Evolutionary conservation across 2,113 vertebrate genomes (phyloP).

Genomic region (Neolamprologus kungweensis): DNA sequence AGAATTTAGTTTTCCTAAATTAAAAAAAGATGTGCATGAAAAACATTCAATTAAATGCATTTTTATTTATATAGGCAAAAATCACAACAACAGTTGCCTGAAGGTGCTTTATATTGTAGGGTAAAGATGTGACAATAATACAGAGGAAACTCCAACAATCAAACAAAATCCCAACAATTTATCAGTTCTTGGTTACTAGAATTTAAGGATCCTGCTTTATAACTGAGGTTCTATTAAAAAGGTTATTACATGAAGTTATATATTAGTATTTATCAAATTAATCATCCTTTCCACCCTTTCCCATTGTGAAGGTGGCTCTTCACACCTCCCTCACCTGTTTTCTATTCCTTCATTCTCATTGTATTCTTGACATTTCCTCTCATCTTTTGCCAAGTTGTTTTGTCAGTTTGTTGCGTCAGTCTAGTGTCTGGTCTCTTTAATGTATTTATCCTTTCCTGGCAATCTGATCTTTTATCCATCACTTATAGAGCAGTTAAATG

Average conservation of each 20-base stretch:
- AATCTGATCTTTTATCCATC: neutral
- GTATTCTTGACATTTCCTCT: neutral
- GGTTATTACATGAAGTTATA: neutral
- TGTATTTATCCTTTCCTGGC: neutral
- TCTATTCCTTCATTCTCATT: neutral
- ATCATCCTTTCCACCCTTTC: neutral
- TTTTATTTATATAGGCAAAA: neutral
- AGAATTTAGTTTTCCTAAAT: neutral
- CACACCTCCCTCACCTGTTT: neutral
- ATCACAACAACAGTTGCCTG: neutral
- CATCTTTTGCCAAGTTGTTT: neutral
- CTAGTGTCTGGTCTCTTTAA: neutral
- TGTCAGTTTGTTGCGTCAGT: neutral
- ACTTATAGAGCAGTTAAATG: neutral
- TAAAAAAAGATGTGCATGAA: neutral
- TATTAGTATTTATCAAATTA: neutral
- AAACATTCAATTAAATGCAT: neutral
- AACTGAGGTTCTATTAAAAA: neutral
- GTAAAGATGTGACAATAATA: neutral
- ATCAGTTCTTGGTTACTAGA: neutral
- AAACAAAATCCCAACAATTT: neutral
- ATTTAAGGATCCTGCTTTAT: neutral
- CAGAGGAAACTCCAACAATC: neutral
- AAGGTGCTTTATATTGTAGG: neutral
- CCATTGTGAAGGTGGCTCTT: neutral